Base-by-base conservation (phyloP, 2,113 vertebrate species). In the Macroglossus sobrinus region DNA sequence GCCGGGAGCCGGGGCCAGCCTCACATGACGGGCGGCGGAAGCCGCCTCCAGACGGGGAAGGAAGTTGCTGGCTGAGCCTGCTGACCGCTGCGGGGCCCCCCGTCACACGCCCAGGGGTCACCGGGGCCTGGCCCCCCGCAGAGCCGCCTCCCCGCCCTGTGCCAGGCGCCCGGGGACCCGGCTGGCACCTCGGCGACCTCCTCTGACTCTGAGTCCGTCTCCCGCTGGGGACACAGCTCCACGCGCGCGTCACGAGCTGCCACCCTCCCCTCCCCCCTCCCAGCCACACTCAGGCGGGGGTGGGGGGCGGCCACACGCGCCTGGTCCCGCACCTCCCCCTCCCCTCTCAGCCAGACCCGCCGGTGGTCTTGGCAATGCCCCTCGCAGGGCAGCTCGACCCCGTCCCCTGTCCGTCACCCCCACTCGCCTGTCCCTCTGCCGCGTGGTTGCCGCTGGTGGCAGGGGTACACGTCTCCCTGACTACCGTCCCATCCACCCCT, bases 161-260 rank as follows among this genome's bases (percentile, higher is more conserved):
- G 18, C 40, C 66, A 22, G 22, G 35, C 1, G 2, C 45, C 79
- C 68, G 11, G 12, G 7, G 35, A 6, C 30, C 12, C 55, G 3
- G 3, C 7, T 0, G 24, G 4, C 2, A 2, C 30, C 45, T 16
- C 1, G 0, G 61, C 16, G 50, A 21, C 5, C 72, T 47, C 35
- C 59, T 38, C 61, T 3, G 16, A n/a, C 64, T 71, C 19, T 28
- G 21, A 19, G 22, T 53, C 40, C 7, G 0, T 55, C 21, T 13
- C 16, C 24, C 24, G 4, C 26, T 16, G 2, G 30, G 69, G 59
- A 43, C 47, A 4, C 9, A 1, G 3, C 40, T 21, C 22, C 35
- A 6, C 4, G 9, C 4, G 30, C 4, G 9, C 4, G 30, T 40
- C 71, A 16, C 2, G 63, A 50, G 43, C 55, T 18, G 90, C 35